Base-by-base conservation (phyloP, 2,113 vertebrate genomes). In the Plestiodon gilberti region DNA sequence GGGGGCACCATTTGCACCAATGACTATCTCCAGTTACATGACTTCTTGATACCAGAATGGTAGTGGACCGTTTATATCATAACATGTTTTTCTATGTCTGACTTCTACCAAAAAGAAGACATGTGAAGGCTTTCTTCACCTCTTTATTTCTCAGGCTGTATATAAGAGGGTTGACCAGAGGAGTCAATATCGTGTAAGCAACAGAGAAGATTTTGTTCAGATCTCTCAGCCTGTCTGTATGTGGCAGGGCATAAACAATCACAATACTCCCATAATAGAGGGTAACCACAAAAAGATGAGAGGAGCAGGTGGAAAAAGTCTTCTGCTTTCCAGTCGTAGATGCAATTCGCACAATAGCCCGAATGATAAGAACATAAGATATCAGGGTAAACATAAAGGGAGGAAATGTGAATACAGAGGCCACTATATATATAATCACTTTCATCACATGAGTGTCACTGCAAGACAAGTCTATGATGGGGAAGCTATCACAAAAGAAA, bases 401-500 rank as follows among this genome's bases (percentile, higher is more conserved):
- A 59, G 18, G 52, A 35, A 61, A 25, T 22, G 59, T 62, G 57
- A 38, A 79, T 38, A 61, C 33, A 22, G 33, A 79, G 4, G 57
- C 35, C 18, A 38, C 13, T 20, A 79, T 33, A 15, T 38, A 61
- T 33, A 78, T n/a, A 23, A 78, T 33, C 6, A 59, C 33, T 61
- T 35, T 57, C 18, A 61, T 18, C 55, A 61, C 2, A n/a, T 22
- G 4, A 20, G 57, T 25, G 35, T 79, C 78, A 62, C 59, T 79
- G 78, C 78, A 79, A 40, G 78, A 40, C 11, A 77, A 20, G 40
- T 79, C 38, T 40, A 38, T 61, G 2, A 79, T 15, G 38, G 78
- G 78, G 3, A 14, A 38, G 35, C 90, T 91, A 1, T 79, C 78
- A 33, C 91, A 92, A 73, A 93, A 93, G 70, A 93, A 94, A 77